Conservation (phyloP, 2,888 invertebrate genomes). For the Tenthredo notha region DNA sequence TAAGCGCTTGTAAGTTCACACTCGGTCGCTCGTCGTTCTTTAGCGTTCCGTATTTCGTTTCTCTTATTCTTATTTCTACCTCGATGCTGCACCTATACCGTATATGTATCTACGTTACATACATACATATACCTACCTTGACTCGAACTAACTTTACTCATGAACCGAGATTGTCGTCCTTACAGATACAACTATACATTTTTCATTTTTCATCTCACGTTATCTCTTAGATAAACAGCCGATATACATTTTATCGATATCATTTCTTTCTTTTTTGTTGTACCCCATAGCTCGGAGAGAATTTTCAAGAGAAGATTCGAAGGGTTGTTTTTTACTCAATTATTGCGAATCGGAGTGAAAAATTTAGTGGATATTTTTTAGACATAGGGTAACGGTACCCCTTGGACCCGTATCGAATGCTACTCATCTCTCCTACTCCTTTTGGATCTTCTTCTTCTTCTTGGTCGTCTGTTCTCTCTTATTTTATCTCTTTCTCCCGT, state of each 20-base stretch:
- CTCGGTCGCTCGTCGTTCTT: slow-evolving; percentile 45
- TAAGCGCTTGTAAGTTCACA: slow-evolving; percentile 56
- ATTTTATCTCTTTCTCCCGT: slow-evolving; percentile 37
- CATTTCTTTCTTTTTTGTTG: too few relatives aligned
- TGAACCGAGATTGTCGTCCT: not conserved
- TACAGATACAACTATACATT: not conserved
- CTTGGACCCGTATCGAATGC: slow-evolving; percentile 37
- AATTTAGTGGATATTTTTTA: not conserved
- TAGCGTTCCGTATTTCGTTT: not conserved
- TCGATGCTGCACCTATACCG: not conserved
- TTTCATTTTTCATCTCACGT: not conserved
- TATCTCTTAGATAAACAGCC: not conserved
- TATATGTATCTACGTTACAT: too few relatives aligned
- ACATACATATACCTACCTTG: not conserved
- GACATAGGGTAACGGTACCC: slow-evolving; percentile 30
- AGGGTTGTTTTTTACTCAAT: not conserved
- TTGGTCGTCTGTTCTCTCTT: slow-evolving; percentile 3
- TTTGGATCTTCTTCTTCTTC: slow-evolving; percentile 5
- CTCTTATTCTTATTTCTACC: slow-evolving; percentile 40
- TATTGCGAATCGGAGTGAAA: not conserved
- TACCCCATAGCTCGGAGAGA: not conserved
- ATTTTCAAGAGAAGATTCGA: too few relatives aligned
- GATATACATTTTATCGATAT: not conserved
- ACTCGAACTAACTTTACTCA: not conserved
- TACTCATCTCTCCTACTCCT: slow-evolving; percentile 44